Percentiles rank a stretch among this genome's conserved stretches.
These are phyloP conservation scores for Anthrax anthrax DNA, from an alignment of 2,888 invertebrate species.

Conservation along the genomic window DNA sequence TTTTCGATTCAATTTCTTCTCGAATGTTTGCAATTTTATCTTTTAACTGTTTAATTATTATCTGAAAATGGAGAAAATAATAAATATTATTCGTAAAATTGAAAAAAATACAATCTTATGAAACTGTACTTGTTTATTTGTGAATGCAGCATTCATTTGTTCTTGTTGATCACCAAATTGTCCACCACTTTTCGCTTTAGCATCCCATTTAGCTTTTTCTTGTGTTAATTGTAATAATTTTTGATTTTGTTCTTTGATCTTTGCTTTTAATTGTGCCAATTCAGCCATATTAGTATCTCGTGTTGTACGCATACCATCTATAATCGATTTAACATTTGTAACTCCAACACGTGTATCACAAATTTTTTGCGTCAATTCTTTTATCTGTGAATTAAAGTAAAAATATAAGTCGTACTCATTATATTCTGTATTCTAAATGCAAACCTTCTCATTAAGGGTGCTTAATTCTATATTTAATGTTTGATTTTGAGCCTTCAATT, in stretches of 20 bases:
- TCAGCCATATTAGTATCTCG: slow-evolving; percentile 81
- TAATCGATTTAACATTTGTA: slow-evolving; percentile 83
- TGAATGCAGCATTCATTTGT: slow-evolving; percentile 45
- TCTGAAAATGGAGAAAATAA: slow-evolving; percentile 32
- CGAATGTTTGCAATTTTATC: slow-evolving; percentile 61
- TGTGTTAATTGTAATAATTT: slow-evolving; percentile 65
- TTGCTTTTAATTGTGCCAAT: slow-evolving; percentile 66
- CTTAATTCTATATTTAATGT: slow-evolving; percentile 66
- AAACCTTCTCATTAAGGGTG: slow-evolving; percentile 36
- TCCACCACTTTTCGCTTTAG: slow-evolving; percentile 39
- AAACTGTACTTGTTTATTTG: slow-evolving; percentile 40
- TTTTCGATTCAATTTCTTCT: slow-evolving; percentile 63
- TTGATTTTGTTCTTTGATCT: slow-evolving; percentile 73
- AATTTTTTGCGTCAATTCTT: slow-evolving; percentile 66
- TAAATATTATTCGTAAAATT: neutral
- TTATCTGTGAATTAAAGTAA: slow-evolving; percentile 40
- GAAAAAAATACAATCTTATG: neutral
- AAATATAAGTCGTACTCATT: slow-evolving; percentile 1
- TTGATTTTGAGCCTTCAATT: slow-evolving; percentile 77
- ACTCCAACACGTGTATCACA: slow-evolving; percentile 75
- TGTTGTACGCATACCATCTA: slow-evolving; percentile 89
- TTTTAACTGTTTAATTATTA: slow-evolving; percentile 52
- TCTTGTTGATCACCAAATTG: slow-evolving; percentile 42
- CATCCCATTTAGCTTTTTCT: slow-evolving; percentile 67
- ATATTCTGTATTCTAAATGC: too few relatives aligned